Conservation (phyloP, 2,797 vertebrate species). For the Cynodonichthys magdalenae region DNA sequence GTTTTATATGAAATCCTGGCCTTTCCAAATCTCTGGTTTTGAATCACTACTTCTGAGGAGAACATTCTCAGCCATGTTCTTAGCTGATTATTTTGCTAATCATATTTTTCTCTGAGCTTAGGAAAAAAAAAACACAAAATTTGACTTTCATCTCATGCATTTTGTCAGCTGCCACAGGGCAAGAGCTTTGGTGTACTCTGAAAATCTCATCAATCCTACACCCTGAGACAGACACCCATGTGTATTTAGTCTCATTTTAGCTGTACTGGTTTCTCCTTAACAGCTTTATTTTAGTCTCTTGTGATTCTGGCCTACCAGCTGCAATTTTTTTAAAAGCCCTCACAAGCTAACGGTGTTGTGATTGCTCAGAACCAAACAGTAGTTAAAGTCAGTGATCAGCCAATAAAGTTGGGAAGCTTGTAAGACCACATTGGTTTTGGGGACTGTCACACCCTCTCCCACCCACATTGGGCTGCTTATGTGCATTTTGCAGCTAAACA, state of each 20-base stretch:
- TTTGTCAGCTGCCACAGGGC: not conserved
- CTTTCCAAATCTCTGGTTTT: not conserved
- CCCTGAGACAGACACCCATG: not conserved
- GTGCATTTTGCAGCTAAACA: not conserved
- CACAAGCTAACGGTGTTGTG: not conserved
- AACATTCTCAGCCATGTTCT: not conserved
- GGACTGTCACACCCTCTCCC: not conserved
- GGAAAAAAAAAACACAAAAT: too few relatives aligned
- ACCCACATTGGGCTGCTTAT: not conserved
- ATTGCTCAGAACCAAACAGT: not conserved
- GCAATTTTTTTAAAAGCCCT: not conserved
- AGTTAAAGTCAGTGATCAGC: not conserved
- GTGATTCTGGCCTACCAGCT: not conserved
- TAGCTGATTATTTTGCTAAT: not conserved
- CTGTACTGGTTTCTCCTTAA: not conserved
- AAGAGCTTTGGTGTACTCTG: not conserved
- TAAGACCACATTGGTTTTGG: not conserved
- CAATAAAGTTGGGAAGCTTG: not conserved
- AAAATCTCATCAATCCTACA: not conserved
- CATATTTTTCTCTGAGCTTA: not conserved
- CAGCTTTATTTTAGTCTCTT: not conserved
- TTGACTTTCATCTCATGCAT: not conserved
- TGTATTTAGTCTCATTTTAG: slow-evolving; percentile 3
- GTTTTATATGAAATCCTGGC: not conserved
- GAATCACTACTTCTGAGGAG: not conserved